A percentile compares a stretch with the other conserved stretches of the same genome.
These are phyloP conservation scores for Griposia aprilina DNA, from an alignment of 2,888 invertebrate genomes.

Conservation along the genomic window DNA sequence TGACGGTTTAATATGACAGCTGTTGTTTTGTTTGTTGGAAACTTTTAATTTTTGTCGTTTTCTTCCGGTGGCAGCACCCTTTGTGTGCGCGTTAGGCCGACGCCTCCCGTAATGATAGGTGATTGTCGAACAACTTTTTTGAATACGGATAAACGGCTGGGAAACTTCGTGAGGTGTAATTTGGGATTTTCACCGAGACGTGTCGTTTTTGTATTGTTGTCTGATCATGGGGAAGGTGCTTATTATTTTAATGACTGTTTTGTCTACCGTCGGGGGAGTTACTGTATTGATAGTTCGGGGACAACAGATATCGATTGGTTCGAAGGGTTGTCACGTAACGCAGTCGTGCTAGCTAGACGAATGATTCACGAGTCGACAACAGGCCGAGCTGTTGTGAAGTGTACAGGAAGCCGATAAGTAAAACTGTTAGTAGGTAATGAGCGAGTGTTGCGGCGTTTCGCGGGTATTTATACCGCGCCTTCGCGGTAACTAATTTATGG, in stretches of 20 bases:
- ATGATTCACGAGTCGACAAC: slow-evolving; percentile 68
- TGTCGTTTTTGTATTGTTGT: slow-evolving; percentile 76
- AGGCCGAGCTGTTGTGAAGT: slow-evolving; percentile 74
- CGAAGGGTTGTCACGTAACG: slow-evolving; percentile 64
- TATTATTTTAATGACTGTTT: slow-evolving; percentile 85
- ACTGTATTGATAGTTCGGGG: slow-evolving; percentile 68
- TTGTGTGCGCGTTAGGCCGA: slow-evolving; percentile 83
- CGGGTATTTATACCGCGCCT: slow-evolving; percentile 89
- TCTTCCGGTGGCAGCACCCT: slow-evolving; percentile 83
- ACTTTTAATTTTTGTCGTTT: slow-evolving; percentile 89
- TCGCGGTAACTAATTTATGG: slow-evolving; percentile 90
- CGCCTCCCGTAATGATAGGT: slow-evolving; percentile 89
- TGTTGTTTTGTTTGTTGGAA: slow-evolving; percentile 89
- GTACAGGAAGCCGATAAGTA: slow-evolving; percentile 86
- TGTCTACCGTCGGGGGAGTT: slow-evolving; percentile 71
- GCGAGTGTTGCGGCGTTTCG: slow-evolving; percentile 84
- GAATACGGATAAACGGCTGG: slow-evolving; percentile 81
- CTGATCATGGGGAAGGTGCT: slow-evolving; percentile 78
- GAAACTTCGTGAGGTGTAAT: slow-evolving; percentile 84
- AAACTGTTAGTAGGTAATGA: slow-evolving; percentile 89
- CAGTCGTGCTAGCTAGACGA: slow-evolving; percentile 54
- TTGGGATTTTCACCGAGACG: slow-evolving; percentile 83
- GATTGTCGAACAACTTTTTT: slow-evolving; percentile 85
- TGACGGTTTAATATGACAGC: slow-evolving; percentile 90
- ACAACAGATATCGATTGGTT: slow-evolving; percentile 62